phyloP scores from a whole-genome alignment of 2,113 vertebrate species.

The Oenanthe melanoleuca region DNA sequence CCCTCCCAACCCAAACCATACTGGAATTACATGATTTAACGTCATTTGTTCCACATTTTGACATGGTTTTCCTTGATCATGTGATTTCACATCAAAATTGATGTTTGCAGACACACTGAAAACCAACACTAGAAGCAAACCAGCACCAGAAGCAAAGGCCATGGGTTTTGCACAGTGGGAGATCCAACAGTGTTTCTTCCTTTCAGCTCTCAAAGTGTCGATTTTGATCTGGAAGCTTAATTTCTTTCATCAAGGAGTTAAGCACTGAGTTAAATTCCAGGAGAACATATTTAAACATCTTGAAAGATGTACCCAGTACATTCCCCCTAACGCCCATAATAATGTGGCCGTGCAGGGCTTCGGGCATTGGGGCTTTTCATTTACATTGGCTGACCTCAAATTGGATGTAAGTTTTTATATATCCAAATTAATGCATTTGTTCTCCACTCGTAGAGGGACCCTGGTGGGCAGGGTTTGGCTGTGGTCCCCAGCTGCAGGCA shows the following conservation, averaged over 20 bases:
- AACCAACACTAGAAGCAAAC: neutral
- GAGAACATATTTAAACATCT: neutral
- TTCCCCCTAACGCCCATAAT: constrained; percentile 46
- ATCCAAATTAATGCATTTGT: constrained; percentile 38
- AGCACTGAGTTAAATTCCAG: neutral
- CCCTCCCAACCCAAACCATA: neutral
- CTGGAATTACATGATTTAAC: neutral
- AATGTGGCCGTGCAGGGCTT: neutral
- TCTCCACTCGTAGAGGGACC: neutral
- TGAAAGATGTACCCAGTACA: constrained; percentile 10
- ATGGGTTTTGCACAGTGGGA: fast-evolving
- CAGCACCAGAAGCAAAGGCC: neutral
- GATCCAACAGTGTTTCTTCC: neutral
- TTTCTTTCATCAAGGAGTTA: constrained; percentile 35
- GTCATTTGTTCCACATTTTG: neutral
- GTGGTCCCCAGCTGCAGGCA: neutral
- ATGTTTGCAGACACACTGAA: neutral
- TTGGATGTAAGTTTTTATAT: constrained; percentile 2
- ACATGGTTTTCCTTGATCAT: neutral
- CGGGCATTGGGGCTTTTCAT: neutral
- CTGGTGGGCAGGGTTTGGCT: neutral
- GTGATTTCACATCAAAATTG: neutral
- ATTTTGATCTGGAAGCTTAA: neutral
- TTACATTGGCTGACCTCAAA: constrained; percentile 31
- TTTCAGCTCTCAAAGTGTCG: neutral